A percentile compares a stretch with the other conserved stretches of the same genome.
Conservation (phyloP, 1,140 invertebrate species). For the Solenopsis invicta region DNA sequence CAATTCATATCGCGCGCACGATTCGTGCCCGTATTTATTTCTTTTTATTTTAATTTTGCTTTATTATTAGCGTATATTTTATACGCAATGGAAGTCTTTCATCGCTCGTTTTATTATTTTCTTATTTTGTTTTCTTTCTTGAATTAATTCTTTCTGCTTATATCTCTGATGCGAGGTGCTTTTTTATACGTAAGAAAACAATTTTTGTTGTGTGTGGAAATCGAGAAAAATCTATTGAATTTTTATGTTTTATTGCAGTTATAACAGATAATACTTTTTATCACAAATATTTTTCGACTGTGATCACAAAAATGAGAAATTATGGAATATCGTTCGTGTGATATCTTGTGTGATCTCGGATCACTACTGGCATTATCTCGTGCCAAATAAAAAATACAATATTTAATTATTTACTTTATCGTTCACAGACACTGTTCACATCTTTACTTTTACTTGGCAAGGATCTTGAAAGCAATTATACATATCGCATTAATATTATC, state of each 20-base stretch:
- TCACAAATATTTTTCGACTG: neutral
- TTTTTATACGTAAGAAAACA: neutral
- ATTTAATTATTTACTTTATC: constrained; percentile 36
- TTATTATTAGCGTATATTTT: neutral
- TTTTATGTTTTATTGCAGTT: neutral
- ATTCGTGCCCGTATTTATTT: neutral
- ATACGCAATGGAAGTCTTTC: neutral
- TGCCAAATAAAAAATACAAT: constrained; percentile 22
- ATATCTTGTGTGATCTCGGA: constrained; percentile 5
- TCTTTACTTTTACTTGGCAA: constrained; percentile 26
- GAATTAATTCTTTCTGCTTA: neutral
- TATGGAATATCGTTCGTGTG: constrained; percentile 11
- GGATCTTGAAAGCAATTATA: constrained; percentile 11
- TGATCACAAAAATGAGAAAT: neutral
- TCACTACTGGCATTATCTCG: constrained; percentile 29
- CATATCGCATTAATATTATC: constrained; percentile 22
- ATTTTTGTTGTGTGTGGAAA: neutral
- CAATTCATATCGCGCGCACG: neutral
- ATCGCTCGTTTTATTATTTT: neutral
- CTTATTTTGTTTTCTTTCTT: neutral
- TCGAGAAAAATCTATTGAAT: neutral
- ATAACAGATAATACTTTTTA: neutral
- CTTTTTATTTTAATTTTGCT: neutral
- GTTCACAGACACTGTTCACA: constrained; percentile 27
- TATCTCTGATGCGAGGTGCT: neutral